Evolutionary conservation across 2,888 invertebrate genomes (phyloP).

Genomic region (Trichacis sp.): DNA sequence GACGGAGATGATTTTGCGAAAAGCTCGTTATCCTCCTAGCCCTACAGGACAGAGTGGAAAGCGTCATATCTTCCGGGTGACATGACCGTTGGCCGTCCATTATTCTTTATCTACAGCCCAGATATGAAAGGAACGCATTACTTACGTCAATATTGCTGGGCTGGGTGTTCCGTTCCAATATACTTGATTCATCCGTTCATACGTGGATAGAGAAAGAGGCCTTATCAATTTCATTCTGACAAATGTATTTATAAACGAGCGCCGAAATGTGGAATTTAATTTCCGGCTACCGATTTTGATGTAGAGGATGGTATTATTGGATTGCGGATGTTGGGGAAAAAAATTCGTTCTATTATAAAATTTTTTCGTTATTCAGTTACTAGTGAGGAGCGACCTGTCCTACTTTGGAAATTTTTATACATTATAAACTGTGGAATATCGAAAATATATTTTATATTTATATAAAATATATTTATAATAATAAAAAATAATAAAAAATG

Average conservation of each 20-base stretch:
- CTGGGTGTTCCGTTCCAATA: constrained; percentile 50
- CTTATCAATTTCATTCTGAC: constrained; percentile 12
- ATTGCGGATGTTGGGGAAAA: constrained; percentile 12
- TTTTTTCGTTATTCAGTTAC: background rate
- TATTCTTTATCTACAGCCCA: constrained; percentile 65
- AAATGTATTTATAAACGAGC: constrained; percentile 10
- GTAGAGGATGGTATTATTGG: constrained; percentile 17
- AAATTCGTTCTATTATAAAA: too few species aligned
- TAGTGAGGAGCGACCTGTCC: too few species aligned
- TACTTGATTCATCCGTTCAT: too few species aligned
- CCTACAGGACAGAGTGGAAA: constrained; percentile 48
- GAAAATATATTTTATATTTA: too few species aligned
- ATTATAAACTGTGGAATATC: too few species aligned
- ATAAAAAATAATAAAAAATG: too few species aligned
- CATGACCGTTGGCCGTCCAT: constrained; percentile 57
- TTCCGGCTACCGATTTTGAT: constrained; percentile 24
- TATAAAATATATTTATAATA: too few species aligned
- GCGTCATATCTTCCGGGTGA: constrained; percentile 61
- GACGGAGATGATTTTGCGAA: constrained; percentile 11
- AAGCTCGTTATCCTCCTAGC: constrained; percentile 42
- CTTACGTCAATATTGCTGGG: constrained; percentile 65
- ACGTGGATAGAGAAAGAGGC: too few species aligned
- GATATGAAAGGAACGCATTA: constrained; percentile 66
- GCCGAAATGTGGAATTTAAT: constrained; percentile 28
- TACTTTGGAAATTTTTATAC: too few species aligned